Percentiles rank a stretch among this genome's conserved stretches.
phyloP scores from a whole-genome alignment of 2,797 vertebrate species.

The Gallinago solitaria region DNA sequence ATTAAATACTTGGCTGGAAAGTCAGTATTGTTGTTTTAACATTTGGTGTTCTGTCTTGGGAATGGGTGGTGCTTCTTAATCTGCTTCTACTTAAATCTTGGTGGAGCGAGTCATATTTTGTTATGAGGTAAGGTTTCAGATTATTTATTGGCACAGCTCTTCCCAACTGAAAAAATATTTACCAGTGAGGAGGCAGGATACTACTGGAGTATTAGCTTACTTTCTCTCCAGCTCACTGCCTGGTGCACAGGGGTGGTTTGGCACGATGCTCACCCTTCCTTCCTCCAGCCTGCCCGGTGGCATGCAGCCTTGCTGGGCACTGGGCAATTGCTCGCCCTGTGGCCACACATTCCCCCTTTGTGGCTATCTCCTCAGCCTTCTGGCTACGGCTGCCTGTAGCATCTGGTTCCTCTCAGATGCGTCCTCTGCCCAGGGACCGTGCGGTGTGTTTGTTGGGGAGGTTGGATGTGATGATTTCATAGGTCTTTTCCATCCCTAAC shows the following conservation, averaged over 20 bases:
- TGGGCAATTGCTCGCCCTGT: neutral
- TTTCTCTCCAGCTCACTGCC: constrained; percentile 4
- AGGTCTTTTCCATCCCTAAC: neutral
- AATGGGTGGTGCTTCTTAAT: constrained; percentile 67
- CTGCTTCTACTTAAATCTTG: constrained; percentile 57
- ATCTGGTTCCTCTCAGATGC: constrained; percentile 29
- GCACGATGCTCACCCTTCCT: neutral
- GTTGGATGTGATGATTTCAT: constrained; percentile 13
- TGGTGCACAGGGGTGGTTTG: neutral
- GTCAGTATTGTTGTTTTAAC: constrained; percentile 62
- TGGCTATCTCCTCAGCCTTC: neutral
- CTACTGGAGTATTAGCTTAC: constrained; percentile 23
- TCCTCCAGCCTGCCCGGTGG: neutral
- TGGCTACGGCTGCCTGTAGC: neutral
- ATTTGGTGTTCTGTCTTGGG: constrained; percentile 68
- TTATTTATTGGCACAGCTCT: constrained; percentile 61
- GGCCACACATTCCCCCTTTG: neutral
- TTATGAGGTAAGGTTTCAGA: constrained; percentile 71
- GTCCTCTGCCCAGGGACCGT: neutral
- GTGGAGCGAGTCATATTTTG: constrained; percentile 62
- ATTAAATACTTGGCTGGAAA: constrained; percentile 14
- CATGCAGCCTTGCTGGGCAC: neutral
- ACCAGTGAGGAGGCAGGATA: neutral
- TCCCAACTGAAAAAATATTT: constrained; percentile 55
- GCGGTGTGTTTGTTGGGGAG: neutral